Evolutionary conservation across 1,140 invertebrate species (phyloP).

Genomic region (Drosophila pectinifera): DNA sequence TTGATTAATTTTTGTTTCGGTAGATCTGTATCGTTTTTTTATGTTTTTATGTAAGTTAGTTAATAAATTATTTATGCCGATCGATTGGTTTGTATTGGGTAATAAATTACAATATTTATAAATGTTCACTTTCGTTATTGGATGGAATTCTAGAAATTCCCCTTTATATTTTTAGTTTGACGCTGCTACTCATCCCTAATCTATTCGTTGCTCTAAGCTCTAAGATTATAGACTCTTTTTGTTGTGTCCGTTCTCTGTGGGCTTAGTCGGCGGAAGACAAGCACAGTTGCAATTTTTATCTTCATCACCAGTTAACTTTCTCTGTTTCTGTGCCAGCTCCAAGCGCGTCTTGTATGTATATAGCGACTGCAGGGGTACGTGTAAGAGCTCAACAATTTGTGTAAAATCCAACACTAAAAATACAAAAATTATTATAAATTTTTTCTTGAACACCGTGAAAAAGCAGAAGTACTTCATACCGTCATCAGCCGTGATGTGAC

Average conservation of each 20-base stretch:
- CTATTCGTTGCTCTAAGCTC: constrained; percentile 14
- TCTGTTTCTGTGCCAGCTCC: constrained; percentile 52
- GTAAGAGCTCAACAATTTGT: constrained; percentile 93
- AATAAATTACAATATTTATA: constrained; percentile 6
- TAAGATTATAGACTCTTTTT: constrained; percentile 56
- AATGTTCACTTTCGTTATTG: constrained; percentile 24
- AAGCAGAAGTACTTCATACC: constrained; percentile 84
- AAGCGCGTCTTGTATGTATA: constrained; percentile 86
- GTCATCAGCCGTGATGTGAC: constrained; percentile 94
- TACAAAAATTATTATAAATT: background rate
- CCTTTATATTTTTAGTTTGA: constrained; percentile 53
- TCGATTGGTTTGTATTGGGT: constrained; percentile 40
- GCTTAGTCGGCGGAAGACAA: constrained; percentile 34
- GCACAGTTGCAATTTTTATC: constrained; percentile 58
- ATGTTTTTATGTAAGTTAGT: constrained; percentile 32
- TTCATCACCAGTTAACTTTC: constrained; percentile 32
- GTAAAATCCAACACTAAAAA: constrained; percentile 92
- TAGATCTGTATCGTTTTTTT: constrained; percentile 15
- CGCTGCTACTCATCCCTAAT: constrained; percentile 22
- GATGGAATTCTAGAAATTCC: constrained; percentile 50
- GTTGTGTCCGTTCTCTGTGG: constrained; percentile 74
- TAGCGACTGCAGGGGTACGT: constrained; percentile 92
- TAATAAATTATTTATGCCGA: constrained; percentile 38
- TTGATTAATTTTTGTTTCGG: background rate
- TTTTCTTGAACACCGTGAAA: background rate